phyloP scores from a whole-genome alignment of 2,888 invertebrate genomes.

The Schizotus pectinicornis region DNA sequence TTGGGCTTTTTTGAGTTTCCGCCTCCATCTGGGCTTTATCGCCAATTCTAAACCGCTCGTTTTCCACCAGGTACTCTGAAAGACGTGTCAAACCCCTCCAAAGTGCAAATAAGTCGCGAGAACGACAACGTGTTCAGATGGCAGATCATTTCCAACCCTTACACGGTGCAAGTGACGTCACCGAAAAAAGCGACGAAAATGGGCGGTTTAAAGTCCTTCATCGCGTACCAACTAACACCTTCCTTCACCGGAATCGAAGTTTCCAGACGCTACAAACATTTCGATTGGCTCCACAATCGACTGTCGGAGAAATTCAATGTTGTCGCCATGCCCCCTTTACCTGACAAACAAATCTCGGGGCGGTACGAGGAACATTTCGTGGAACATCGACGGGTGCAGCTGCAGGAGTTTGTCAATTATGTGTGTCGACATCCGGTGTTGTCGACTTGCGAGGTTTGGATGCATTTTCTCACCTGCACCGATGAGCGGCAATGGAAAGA shows the following conservation, averaged over 20 bases:
- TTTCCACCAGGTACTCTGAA: constrained; percentile 66
- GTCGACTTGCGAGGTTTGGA: constrained; percentile 90
- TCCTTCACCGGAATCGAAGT: constrained; percentile 94
- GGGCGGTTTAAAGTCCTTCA: constrained; percentile 96
- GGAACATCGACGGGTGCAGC: constrained; percentile 89
- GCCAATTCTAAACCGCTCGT: background rate
- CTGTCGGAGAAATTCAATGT: constrained; percentile 92
- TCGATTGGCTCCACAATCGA: constrained; percentile 97
- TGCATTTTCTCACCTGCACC: constrained; percentile 95
- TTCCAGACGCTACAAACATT: constrained; percentile 95
- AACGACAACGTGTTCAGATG: constrained; percentile 81
- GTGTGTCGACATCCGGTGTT: constrained; percentile 96
- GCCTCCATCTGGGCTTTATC: background rate
- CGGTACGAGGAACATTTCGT: constrained; percentile 97
- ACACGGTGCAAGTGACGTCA: constrained; percentile 87
- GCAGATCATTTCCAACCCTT: constrained; percentile 74
- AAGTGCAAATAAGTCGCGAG: constrained; percentile 68
- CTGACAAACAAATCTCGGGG: constrained; percentile 97
- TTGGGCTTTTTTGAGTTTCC: too few species aligned
- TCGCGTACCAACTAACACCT: constrained; percentile 95
- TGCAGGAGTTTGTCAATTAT: constrained; percentile 96
- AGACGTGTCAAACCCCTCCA: constrained; percentile 71
- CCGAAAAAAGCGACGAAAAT: constrained; percentile 98
- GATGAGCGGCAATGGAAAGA: constrained; percentile 98
- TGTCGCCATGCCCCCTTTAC: constrained; percentile 94